Evolutionary conservation across 2,113 vertebrate genomes (phyloP), one percentile per base, ranked within the genome.

Genomic region (Sorex fumeus): DNA sequence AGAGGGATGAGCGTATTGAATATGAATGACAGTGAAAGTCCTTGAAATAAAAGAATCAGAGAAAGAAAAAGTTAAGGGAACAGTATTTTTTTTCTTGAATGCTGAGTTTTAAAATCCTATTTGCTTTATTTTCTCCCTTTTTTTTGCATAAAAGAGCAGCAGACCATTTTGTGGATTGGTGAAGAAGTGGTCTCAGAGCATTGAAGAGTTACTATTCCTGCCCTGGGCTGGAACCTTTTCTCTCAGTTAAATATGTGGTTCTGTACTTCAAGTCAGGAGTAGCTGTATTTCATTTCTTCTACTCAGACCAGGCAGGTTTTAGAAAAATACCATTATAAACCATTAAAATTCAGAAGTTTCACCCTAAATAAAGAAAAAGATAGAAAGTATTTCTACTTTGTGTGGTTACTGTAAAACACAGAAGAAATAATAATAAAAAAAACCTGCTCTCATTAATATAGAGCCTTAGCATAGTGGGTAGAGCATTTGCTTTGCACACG

Each of bases 161-260:
- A 53, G 40, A 8, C 62, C 79, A 32, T 47, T 57, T 19, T 1
- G 9, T 81, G 25, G 32, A 10, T 34, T 36, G 2, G 25, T 5
- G 57, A 23, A 40, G 40, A 40, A 40, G 3, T 40, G 40, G 3
- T 7, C 7, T 40, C 40, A 40, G 40, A 40, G 3, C 7, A 40
- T 40, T 40, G 40, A 40, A 40, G 19, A 60, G 8, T 40, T 6
- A 2, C 2, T 1, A 1, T 10, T 0, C 0, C 18, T 3, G 19
- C 25, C 3, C 21, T 70, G 3, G 6, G 30, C 7, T n/a, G 11
- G 4, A 32, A n/a, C 3, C 34, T 21, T 60, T 21, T 19, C 60
- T 12, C 15, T 60, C 13, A 28, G 7, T 32, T 12, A 15, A 7
- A 30, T 30, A 3, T 0, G 3, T 27, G 21, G 23, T 4, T 23